Evolutionary conservation across 2,113 vertebrate genomes (phyloP), one percentile per base, ranked within the genome.

Genomic region (Bambusicola thoracicus): DNA sequence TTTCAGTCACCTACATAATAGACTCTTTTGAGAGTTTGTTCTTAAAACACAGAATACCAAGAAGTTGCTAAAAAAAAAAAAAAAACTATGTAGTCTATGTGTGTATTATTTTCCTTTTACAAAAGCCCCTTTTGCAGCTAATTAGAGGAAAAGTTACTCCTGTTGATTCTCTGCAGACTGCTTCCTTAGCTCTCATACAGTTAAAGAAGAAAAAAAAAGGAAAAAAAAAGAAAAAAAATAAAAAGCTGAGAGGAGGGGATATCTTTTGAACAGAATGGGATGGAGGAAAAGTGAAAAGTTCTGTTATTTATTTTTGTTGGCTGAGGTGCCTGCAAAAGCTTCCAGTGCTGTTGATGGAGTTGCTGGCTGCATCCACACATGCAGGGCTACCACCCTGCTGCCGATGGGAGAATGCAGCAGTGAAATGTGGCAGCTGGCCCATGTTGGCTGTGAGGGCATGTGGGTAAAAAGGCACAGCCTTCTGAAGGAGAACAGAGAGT

Each of bases 1-100:
- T 87, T 95, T 68, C 66, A 58, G 61, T 73, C 41, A 61, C 40
- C 43, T 90, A 56, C 40, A 67, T 88, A 91, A 93, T 44, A 77
- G 43, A 25, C 3, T 91, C n/a, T 77, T 93, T 85, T 58, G 16
- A 74, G 85, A 91, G 69, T 38, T 69, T 83, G 32, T 81, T 70
- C 34, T 51, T 92, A 77, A 91, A 94, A 82, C 27, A 66, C n/a
- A 73, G 81, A n/a, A 53, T 89, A 62, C 53, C 22, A 58, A 68
- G 58, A 66, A 77, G 89, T 36, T 80, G n/a, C 53, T 69, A 30
- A 3, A 22, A 68, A 8, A 67, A 59, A 36, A 30, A 3, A 22
- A 68, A 8, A 67, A 59, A 36, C 10, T 34, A 44, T 68, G 30
- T 40, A 36, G 8, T 22, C 7, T 76, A 19, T 88, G 8, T 0